Percentiles rank a stretch among this genome's conserved stretches.
phyloP scores from a whole-genome alignment of 1,140 invertebrate species.

The Argopecten irradians region DNA sequence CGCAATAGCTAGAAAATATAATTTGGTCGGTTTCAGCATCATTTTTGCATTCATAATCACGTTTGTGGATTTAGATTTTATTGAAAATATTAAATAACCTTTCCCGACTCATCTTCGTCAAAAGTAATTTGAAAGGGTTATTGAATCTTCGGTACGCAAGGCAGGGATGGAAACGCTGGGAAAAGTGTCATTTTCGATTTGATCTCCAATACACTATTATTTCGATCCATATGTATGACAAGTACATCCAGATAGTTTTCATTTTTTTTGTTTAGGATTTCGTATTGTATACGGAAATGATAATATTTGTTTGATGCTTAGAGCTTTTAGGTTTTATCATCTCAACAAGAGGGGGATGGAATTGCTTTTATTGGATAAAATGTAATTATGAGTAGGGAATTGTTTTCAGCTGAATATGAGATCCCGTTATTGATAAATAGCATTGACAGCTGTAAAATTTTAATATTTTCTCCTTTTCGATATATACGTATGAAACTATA shows the following conservation, averaged over 20 bases:
- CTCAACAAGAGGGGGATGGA: background rate
- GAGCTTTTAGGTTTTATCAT: conserved; percentile 5
- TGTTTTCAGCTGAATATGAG: background rate
- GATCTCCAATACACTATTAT: background rate
- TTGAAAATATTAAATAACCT: conserved; percentile 66
- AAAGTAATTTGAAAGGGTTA: conserved; percentile 30
- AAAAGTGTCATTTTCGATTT: conserved; percentile 30
- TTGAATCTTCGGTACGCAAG: background rate
- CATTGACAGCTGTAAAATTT: background rate
- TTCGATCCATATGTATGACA: background rate
- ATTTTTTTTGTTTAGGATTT: background rate
- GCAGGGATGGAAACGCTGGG: background rate
- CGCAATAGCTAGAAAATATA: conserved; percentile 44
- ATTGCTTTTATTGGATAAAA: background rate
- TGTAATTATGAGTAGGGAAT: background rate
- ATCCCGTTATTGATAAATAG: background rate
- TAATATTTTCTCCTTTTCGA: background rate
- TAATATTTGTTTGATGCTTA: background rate
- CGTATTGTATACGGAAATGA: background rate
- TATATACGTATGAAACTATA: background rate
- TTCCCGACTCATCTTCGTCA: conserved; percentile 51
- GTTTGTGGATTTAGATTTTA: conserved; percentile 64
- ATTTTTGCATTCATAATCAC: conserved; percentile 46
- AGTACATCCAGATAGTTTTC: background rate
- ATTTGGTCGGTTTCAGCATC: conserved; percentile 40